Percentiles rank a stretch among this genome's conserved stretches.
Conservation (phyloP, 1,140 invertebrate species). For the Leptinotarsa texana region DNA sequence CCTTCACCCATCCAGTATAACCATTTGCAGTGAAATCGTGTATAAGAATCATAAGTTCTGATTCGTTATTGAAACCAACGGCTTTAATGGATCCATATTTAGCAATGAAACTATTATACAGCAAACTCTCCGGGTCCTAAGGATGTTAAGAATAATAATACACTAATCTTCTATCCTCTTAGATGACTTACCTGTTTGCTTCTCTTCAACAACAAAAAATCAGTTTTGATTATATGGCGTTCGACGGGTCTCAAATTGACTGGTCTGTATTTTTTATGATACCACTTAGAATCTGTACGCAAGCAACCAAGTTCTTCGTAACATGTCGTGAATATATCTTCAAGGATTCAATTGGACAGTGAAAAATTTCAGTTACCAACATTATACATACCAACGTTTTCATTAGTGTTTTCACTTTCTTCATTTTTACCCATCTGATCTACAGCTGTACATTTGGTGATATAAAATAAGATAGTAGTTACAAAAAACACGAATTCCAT, state of each 20-base stretch:
- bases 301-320: slow-evolving; percentile 51
- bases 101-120: slow-evolving; percentile 11
- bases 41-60: slow-evolving; percentile 45
- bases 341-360: background rate
- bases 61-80: slow-evolving; percentile 40
- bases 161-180: background rate
- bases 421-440: background rate
- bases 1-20: slow-evolving; percentile 52
- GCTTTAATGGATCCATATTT: slow-evolving; percentile 38
- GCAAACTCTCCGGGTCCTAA: slow-evolving; percentile 18
- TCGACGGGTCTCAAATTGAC: slow-evolving; percentile 50
- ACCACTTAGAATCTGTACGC: slow-evolving; percentile 48
- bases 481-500: background rate
- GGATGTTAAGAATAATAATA: background rate
- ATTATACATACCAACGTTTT: background rate
- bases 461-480: background rate
- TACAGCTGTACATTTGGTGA: background rate
- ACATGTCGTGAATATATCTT: slow-evolving; percentile 46
- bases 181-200: slow-evolving; percentile 1
- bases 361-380: too few species aligned
- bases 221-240: slow-evolving; percentile 49
- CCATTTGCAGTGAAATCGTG: slow-evolving; percentile 55
- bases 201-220: slow-evolving; percentile 45
- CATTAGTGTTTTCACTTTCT: background rate
- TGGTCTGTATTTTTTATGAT: slow-evolving; percentile 46